Percentiles rank a stretch among this genome's conserved stretches.
These are phyloP conservation scores for Aurelia sp. DNA, from an alignment of 30 jellyfish, hydroid and myxozoan species.

Conservation along the genomic window DNA sequence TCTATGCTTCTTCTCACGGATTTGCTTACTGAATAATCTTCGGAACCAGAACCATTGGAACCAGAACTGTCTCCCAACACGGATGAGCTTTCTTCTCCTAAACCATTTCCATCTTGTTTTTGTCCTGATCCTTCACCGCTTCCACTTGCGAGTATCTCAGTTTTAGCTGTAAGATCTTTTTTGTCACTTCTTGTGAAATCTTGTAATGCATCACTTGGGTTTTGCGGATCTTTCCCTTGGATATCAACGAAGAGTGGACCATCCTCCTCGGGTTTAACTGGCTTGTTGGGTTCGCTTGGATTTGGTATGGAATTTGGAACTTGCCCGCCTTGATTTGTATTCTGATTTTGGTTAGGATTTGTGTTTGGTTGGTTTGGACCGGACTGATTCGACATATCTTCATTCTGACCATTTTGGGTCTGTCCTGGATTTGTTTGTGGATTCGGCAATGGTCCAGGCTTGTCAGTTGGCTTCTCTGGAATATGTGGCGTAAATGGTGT, in stretches of 20 bases:
- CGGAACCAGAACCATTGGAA: too few relatives aligned
- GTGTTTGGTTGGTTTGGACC: conserved; percentile 18
- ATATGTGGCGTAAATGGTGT: conserved; percentile 60
- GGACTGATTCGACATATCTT: conserved; percentile 7
- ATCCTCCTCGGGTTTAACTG: neutral
- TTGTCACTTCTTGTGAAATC: conserved; percentile 10
- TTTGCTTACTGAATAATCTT: neutral
- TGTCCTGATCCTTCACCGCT: conserved; percentile 34
- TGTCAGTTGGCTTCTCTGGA: conserved; percentile 43
- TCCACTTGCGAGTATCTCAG: neutral
- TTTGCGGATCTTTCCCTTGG: conserved; percentile 30
- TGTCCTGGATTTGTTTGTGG: too few relatives aligned
- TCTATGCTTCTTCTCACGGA: neutral
- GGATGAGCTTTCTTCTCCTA: conserved; percentile 17
- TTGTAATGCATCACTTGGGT: conserved; percentile 47
- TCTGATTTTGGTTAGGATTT: conserved; percentile 17
- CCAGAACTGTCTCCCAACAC: neutral
- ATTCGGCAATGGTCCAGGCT: conserved; percentile 3
- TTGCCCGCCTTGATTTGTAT: neutral
- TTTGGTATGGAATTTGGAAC: conserved; percentile 1
- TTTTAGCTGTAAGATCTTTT: conserved; percentile 1
- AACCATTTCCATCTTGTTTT: neutral
- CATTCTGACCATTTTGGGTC: neutral
- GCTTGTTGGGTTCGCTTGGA: conserved; percentile 24
- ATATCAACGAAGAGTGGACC: conserved; percentile 4